Evolutionary conservation across 2,113 vertebrate genomes (phyloP).

Genomic region (Aplodontia rufa): DNA sequence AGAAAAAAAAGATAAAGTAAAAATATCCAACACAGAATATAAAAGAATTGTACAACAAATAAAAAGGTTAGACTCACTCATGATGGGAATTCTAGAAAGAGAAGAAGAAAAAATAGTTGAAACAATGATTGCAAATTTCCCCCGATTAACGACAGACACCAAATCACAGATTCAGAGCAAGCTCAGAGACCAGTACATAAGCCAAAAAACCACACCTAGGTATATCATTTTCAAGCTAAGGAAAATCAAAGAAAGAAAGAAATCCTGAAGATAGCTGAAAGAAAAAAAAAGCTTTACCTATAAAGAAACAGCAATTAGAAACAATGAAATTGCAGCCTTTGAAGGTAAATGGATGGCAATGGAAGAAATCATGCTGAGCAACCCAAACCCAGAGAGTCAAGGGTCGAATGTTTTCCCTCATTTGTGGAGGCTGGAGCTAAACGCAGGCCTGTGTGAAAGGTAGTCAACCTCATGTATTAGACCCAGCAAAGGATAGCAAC

Average conservation of each 20-base stretch:
- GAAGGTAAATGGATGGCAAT: too few species aligned
- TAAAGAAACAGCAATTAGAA: not conserved
- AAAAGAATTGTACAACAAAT: not conserved
- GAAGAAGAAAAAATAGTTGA: not conserved
- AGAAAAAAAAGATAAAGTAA: not conserved
- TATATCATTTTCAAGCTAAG: not conserved
- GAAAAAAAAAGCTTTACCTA: not conserved
- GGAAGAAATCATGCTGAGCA: too few species aligned
- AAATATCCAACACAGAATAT: too few species aligned
- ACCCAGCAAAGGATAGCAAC: too few species aligned
- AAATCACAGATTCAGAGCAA: not conserved
- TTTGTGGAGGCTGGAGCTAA: too few species aligned
- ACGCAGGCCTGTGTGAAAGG: too few species aligned
- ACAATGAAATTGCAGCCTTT: too few species aligned
- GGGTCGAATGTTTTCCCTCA: too few species aligned
- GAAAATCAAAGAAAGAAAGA: not conserved
- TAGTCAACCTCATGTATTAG: too few species aligned
- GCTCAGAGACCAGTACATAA: not conserved
- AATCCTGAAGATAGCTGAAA: not conserved
- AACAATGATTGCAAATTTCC: not conserved
- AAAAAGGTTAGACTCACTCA: not conserved
- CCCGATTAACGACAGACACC: not conserved
- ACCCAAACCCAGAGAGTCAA: too few species aligned
- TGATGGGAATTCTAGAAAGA: not conserved
- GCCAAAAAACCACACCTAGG: not conserved